A percentile compares a stretch with the other conserved stretches of the same genome.
Evolutionary conservation across 2,888 invertebrate species (phyloP).

Genomic region (Acanthosepion esculentum): DNA sequence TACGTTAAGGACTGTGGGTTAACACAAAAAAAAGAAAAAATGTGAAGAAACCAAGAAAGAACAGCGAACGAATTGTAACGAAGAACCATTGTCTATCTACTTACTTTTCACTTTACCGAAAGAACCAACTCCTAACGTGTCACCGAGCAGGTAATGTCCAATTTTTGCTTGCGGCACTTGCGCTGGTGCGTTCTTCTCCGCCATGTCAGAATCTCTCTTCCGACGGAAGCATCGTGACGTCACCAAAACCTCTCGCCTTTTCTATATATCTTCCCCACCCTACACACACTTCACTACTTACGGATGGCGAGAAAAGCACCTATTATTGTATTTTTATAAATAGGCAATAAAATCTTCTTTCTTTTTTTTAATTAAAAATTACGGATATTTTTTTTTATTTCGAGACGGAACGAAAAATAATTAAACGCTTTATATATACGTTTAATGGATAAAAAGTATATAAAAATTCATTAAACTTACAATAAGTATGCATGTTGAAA

Average conservation of each 20-base stretch:
- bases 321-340: too few relatives aligned
- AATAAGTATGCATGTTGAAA: too few relatives aligned
- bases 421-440: too few relatives aligned
- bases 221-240: background rate
- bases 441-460: too few relatives aligned
- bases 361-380: too few relatives aligned
- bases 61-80: background rate
- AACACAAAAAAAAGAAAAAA: background rate
- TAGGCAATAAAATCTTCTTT: too few relatives aligned
- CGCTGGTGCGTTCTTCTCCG: slow-evolving; percentile 62
- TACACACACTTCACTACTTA: background rate
- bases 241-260: background rate
- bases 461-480: too few relatives aligned
- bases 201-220: slow-evolving; percentile 59
- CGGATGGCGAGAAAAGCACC: too few relatives aligned
- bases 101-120: slow-evolving; percentile 98
- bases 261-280: background rate
- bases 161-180: slow-evolving; percentile 82
- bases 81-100: slow-evolving; percentile 57
- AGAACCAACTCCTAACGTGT: slow-evolving; percentile 95
- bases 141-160: slow-evolving; percentile 96
- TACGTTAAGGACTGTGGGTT: background rate
- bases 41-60: background rate
- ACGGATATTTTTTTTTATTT: too few relatives aligned
- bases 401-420: too few relatives aligned